Evolutionary conservation across 2,888 invertebrate species (phyloP).

Genomic region (Drosophila bunnanda): DNA sequence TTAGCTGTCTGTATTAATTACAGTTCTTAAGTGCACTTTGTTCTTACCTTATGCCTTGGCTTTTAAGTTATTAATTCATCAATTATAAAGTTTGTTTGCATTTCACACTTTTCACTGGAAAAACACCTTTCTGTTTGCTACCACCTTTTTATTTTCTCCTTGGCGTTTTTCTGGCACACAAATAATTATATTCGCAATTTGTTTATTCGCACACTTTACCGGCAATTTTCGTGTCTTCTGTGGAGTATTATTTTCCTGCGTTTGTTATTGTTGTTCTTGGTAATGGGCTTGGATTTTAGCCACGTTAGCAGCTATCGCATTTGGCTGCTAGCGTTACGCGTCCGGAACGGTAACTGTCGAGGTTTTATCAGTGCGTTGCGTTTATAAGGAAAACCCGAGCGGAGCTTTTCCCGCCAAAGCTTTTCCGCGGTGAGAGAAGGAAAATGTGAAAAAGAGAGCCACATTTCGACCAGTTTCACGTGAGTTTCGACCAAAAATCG

Average conservation of each 20-base stretch:
- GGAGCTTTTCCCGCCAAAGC: slow-evolving; percentile 58
- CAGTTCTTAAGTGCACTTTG: background rate
- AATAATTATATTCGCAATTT: slow-evolving; percentile 26
- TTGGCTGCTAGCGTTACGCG: slow-evolving; percentile 60
- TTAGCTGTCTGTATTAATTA: slow-evolving; percentile 11
- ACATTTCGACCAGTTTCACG: slow-evolving; percentile 19
- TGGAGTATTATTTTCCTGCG: slow-evolving; percentile 27
- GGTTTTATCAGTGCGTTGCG: slow-evolving; percentile 56
- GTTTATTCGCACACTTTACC: slow-evolving; percentile 29
- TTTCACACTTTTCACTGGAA: slow-evolving; percentile 26
- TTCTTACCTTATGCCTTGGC: slow-evolving; percentile 22
- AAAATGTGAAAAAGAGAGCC: slow-evolving; percentile 13
- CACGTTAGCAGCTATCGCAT: slow-evolving; percentile 24
- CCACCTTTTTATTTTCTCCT: background rate
- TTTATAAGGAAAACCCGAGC: slow-evolving; percentile 58
- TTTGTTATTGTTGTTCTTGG: slow-evolving; percentile 34
- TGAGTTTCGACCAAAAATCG: slow-evolving; percentile 63
- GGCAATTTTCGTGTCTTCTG: slow-evolving; percentile 23
- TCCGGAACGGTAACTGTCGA: slow-evolving; percentile 72
- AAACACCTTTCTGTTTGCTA: slow-evolving; percentile 23
- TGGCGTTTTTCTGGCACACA: background rate
- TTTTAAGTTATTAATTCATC: slow-evolving; percentile 26
- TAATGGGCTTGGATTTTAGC: background rate
- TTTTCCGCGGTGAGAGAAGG: slow-evolving; percentile 17
- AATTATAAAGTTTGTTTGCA: slow-evolving; percentile 32